Percentiles rank a stretch among this genome's conserved stretches.
Evolutionary conservation across 2,797 vertebrate species (phyloP).

Genomic region (Iguana delicatissima): DNA sequence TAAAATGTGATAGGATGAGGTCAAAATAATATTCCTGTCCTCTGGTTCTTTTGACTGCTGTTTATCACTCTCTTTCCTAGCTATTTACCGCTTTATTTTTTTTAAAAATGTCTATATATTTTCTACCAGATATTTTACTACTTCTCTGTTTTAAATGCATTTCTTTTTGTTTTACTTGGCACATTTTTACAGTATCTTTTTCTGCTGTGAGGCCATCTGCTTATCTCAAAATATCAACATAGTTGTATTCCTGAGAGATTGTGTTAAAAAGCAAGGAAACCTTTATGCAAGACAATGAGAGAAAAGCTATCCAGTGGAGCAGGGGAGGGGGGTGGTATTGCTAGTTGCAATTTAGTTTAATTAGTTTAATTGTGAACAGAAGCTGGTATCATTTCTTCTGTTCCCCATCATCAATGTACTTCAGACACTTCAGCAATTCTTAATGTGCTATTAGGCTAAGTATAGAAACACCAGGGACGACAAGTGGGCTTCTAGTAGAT

Average conservation of each 20-base stretch:
- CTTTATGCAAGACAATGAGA: conserved; percentile 52
- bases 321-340: conserved; percentile 7
- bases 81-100: conserved; percentile 50
- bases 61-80: conserved; percentile 53
- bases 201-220: conserved; percentile 45
- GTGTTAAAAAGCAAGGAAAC: conserved; percentile 55
- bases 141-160: conserved; percentile 55
- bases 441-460: neutral
- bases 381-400: neutral
- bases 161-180: conserved; percentile 27
- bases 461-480: neutral
- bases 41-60: conserved; percentile 28
- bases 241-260: conserved; percentile 57
- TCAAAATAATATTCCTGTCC: conserved; percentile 18
- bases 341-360: too few species aligned
- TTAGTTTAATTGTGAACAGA: conserved; percentile 14
- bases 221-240: conserved; percentile 57
- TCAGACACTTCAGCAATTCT: neutral
- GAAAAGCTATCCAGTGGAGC: neutral
- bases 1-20: neutral
- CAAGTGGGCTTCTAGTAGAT: neutral
- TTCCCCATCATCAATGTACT: neutral
- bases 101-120: conserved; percentile 6
- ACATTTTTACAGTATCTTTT: conserved; percentile 34
- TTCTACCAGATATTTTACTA: neutral